These are phyloP conservation scores for Troglohyphantes excavatus DNA, from an alignment of 2,888 invertebrate species.

Conservation along the genomic window DNA sequence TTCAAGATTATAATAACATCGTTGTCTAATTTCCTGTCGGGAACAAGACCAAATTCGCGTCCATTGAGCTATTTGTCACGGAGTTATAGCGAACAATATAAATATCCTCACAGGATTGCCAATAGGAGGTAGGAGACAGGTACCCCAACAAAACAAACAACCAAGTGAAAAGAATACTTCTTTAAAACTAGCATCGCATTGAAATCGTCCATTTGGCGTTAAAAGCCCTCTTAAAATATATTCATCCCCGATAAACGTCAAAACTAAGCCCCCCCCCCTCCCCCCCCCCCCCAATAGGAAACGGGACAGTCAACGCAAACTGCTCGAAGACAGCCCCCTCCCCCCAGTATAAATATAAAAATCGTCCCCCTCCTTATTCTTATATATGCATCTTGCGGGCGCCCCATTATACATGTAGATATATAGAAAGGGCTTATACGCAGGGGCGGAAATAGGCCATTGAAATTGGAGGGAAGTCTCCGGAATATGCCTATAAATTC, in stretches of 20 bases:
- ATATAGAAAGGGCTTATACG: not conserved
- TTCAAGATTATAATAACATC: too few species aligned
- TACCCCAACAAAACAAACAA: too few species aligned
- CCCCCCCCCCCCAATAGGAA: not conserved
- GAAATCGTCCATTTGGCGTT: conserved; percentile 68
- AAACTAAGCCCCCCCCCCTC: not conserved
- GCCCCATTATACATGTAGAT: conserved; percentile 14
- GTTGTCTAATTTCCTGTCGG: too few species aligned
- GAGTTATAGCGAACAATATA: too few species aligned
- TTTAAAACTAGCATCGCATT: conserved; percentile 34
- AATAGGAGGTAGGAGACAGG: too few species aligned
- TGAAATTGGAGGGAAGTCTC: conserved; percentile 3
- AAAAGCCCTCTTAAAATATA: conserved; percentile 49
- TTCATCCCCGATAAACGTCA: conserved; percentile 50
- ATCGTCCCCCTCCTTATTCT: conserved; percentile 42
- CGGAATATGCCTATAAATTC: conserved; percentile 5
- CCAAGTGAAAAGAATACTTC: too few species aligned
- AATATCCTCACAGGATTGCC: too few species aligned
- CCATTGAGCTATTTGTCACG: too few species aligned
- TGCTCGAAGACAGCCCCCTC: conserved; percentile 5
- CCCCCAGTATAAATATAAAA: conserved; percentile 47
- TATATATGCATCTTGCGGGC: conserved; percentile 33
- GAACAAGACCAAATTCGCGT: too few species aligned
- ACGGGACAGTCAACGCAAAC: not conserved
- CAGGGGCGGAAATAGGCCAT: conserved; percentile 3